These are phyloP conservation scores for Gorsachius goisagi DNA, from an alignment of 2,113 vertebrate species.

Conservation along the genomic window DNA sequence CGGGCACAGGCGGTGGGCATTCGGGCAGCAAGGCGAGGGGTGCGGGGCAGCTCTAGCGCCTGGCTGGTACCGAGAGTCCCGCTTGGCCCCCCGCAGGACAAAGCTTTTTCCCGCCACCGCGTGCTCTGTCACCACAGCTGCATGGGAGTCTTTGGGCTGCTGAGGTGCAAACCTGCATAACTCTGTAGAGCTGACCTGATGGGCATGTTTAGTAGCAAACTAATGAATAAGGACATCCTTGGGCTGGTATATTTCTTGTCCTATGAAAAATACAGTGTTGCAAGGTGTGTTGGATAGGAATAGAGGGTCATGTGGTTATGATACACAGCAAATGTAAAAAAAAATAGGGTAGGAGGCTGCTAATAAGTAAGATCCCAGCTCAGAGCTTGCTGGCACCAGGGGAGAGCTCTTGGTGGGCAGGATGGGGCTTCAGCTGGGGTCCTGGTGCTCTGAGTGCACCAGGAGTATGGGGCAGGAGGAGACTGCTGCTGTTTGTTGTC, in stretches of 20 bases:
- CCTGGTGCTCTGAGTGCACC: too few relatives aligned
- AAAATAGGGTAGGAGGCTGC: background rate
- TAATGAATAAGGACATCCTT: background rate
- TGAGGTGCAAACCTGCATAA: background rate
- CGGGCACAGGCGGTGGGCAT: background rate
- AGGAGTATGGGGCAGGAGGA: background rate
- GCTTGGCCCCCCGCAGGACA: background rate
- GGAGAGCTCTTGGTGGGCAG: fast-evolving
- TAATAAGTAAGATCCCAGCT: background rate
- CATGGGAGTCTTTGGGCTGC: background rate
- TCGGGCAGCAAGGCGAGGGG: background rate
- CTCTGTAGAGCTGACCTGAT: background rate
- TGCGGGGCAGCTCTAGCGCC: fast-evolving
- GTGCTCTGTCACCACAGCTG: background rate
- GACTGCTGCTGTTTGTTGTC: background rate
- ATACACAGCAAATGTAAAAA: background rate
- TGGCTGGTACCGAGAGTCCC: too few relatives aligned
- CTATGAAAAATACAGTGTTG: background rate
- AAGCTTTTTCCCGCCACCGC: background rate
- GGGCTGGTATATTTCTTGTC: background rate
- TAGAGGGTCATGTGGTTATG: background rate
- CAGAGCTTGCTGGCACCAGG: background rate
- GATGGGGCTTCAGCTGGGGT: background rate
- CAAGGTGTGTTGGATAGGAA: background rate
- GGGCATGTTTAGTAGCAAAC: background rate